Base-by-base conservation (phyloP, 2,113 vertebrate species). In the Thalassoma bifasciatum region DNA sequence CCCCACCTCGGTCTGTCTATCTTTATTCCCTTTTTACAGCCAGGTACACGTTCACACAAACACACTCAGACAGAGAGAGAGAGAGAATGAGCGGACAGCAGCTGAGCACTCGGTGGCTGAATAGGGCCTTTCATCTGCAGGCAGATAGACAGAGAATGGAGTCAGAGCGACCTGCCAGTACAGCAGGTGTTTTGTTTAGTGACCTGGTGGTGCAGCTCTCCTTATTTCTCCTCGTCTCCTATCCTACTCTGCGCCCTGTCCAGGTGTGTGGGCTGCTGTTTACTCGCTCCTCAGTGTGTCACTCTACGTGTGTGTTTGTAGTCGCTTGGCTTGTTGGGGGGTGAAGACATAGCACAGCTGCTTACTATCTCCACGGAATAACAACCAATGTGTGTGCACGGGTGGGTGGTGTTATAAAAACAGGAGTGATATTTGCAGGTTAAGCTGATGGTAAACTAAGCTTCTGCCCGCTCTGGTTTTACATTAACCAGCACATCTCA, bases 181-280 rank as follows among this genome's bases (percentile, higher is more conserved):
- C 75, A 91, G 91, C 91, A 92, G 90, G 93, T 93, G 93, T 89
- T 91, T 82, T 85, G 84, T 85, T 84, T 68, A 75, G 76, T 82
- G 87, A 88, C 89, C 88, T 81, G 83, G 76, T 85, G 72, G 75
- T n/a, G 24, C 72, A 46, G 62, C 75, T 68, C 74, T 65, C 78
- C 77, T 65, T 67, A 14, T 38, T 30, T 11, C 69, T 70, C 64
- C 68, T 77, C 65, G 72, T 65, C 74, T 26, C 10, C 60, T 50
- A 77, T 82, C 36, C 60, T 54, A 60, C 68, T 76, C 79, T 78
- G 51, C 66, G 77, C 68, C 56, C 44, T 16, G 40, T 89, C 86
- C 89, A 86, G 88, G 89, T 91, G 89, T 91, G 88, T 84, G 86
- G 79, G 83, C 89, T 70, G 62, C 77, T 84, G 83, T 88, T 86